Conservation (phyloP, 2,797 vertebrate genomes). For the Leucoraja ocellata region DNA sequence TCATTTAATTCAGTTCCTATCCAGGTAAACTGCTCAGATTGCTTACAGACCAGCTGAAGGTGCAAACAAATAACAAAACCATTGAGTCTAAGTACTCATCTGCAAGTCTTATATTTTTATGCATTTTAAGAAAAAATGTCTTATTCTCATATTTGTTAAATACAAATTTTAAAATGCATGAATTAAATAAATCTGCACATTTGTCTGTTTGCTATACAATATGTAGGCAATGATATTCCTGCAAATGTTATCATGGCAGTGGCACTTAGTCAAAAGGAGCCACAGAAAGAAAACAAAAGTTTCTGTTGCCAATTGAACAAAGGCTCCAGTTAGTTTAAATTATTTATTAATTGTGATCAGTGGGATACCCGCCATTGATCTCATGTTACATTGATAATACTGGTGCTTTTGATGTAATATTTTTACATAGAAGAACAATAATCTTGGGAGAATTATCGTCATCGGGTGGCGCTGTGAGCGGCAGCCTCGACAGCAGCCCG, state of each 20-base stretch:
- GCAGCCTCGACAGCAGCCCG: no score
- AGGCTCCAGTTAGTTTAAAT: background rate
- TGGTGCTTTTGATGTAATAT: background rate
- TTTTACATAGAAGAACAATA: background rate
- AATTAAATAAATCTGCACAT: background rate
- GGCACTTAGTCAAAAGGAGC: background rate
- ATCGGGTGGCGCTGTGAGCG: no score
- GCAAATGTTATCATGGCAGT: background rate
- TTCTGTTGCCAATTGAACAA: slow-evolving; percentile 3
- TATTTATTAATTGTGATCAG: background rate
- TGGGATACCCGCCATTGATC: background rate
- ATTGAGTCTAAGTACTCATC: background rate
- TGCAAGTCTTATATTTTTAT: background rate
- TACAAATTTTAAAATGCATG: background rate
- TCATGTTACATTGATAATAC: background rate
- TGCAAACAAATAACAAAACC: background rate
- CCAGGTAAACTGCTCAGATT: background rate
- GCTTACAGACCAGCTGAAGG: background rate
- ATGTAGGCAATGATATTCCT: background rate
- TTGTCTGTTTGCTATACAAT: background rate
- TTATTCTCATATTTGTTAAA: background rate
- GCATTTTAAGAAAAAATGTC: background rate
- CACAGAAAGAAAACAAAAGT: background rate
- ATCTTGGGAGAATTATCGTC: background rate
- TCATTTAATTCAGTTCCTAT: background rate